A percentile compares a stretch with the other conserved stretches of the same genome.
Conservation (phyloP, 2,113 vertebrate genomes). For the Microcebus lehilahytsara region DNA sequence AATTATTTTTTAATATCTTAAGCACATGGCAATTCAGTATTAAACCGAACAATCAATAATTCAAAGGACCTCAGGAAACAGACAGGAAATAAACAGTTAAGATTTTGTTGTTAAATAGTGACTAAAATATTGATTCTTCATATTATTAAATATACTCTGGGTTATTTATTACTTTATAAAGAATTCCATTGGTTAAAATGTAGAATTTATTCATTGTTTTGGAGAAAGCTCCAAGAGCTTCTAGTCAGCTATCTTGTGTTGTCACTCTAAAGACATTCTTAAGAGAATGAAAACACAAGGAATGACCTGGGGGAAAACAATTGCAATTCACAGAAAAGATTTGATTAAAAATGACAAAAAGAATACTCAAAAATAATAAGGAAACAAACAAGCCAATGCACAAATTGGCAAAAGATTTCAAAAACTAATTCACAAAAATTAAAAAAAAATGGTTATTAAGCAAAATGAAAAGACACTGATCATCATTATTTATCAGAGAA, state of each 20-base stretch:
- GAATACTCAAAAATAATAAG: neutral
- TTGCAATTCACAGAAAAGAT: neutral
- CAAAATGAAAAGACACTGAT: neutral
- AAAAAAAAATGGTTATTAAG: neutral
- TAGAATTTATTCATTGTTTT: neutral
- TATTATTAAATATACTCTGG: too few species aligned
- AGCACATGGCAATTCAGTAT: neutral
- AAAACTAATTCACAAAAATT: neutral
- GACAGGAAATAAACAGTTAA: neutral
- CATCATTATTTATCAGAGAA: neutral
- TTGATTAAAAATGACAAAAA: neutral
- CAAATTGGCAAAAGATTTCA: neutral
- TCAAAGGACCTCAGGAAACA: neutral
- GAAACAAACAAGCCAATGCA: neutral
- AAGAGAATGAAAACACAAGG: neutral
- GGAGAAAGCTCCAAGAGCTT: neutral
- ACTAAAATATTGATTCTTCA: too few species aligned
- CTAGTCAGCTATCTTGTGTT: neutral
- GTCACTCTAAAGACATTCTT: neutral
- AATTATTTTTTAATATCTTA: neutral
- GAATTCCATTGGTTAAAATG: neutral
- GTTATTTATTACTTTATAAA: too few species aligned
- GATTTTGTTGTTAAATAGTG: too few species aligned
- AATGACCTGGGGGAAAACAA: neutral
- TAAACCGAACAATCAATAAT: neutral